Evolutionary conservation across 2,888 invertebrate genomes (phyloP), one percentile per base, ranked within the genome.

Genomic region (Nephrocerus scutellatus): DNA sequence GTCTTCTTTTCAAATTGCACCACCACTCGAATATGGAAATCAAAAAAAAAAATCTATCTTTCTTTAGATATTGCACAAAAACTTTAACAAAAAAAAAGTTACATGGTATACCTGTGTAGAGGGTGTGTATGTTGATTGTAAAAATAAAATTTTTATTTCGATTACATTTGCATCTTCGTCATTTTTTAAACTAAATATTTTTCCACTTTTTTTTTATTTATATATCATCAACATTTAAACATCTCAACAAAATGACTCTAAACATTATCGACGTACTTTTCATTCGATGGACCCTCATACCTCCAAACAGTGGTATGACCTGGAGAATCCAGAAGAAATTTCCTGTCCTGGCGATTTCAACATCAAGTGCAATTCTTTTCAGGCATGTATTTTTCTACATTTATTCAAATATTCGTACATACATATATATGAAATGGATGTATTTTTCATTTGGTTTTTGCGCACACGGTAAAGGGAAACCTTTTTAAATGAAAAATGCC

Each of bases 291-390:
- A n/a, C n/a, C n/a, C n/a, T n/a, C n/a, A n/a, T n/a, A n/a, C n/a
- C n/a, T n/a, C n/a, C n/a, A n/a, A n/a, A 24, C 43, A 87, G 79
- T 92, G 90, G 91, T 88, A 77, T 61, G 86, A 91, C 63, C 72
- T 79, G 58, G 91, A 92, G 60, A 74, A 75, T 9, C 91, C 90
- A 0, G 92, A 93, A 66, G 73, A 79, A 1, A 63, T 68, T 10
- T 68, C 73, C 1, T 78, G 83, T 55, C 92, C 92, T 0, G 72
- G 77, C 53, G 73, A 73, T 3, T 91, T 86, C 63, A 75, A 78
- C n/a, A 68, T 74, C 4, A 72, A 60, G 8, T 60, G 87, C 49
- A 66, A 70, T 14, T 73, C 80, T 2, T 86, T 79, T 72, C 74
- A 68, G 56, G 66, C 56, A 60, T 59, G 54, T 56, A 48, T 50